Base-by-base conservation (phyloP, 1,140 invertebrate genomes). In the Dendrolimus punctatus region DNA sequence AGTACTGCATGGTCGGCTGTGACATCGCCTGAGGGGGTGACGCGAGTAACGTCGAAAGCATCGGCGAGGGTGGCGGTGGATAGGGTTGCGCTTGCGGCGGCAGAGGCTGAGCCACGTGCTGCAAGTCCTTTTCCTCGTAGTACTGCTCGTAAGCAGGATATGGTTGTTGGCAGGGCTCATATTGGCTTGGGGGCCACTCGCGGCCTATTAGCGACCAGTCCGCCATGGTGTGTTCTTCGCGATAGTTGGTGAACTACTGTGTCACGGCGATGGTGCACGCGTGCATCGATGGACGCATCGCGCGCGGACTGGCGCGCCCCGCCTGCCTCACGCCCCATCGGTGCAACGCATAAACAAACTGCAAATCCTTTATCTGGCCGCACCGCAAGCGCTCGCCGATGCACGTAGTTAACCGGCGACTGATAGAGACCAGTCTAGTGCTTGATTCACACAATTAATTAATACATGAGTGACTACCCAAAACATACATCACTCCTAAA, bases 281-380 rank as follows among this genome's bases (percentile, higher is more conserved):
- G 72, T 77, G 77, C 73, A 73, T 49, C 68, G 50, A 49, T 59
- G 57, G 51, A 52, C 66, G 66, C 60, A 73, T 56, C 73, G 77
- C 65, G 72, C 68, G 73, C 72, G 64, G 71, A 78, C 72, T 78
- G 68, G 60, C 61, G 52, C 50, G 53, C 67, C 62, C 58, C 61
- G 63, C 51, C 60, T 52, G 46, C 53, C 61, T 40, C 49, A 37
- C 43, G 42, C 23, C 48, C 36, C 41, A 42, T 51, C 57, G 59
- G 47, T 64, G 55, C 73, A 62, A 66, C 55, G 64, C 62, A 71
- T 75, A 73, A 77, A 79, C 71, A 73, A 65, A 74, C 64, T 74
- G 68, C 70, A 72, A 73, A 74, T 73, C 60, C 66, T 73, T 76
- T 76, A 70, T 66, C 66, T 72, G 59, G 48, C 58, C 53, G 61